These are phyloP conservation scores for Quiscalus mexicanus DNA, from an alignment of 2,113 vertebrate genomes.

Conservation along the genomic window DNA sequence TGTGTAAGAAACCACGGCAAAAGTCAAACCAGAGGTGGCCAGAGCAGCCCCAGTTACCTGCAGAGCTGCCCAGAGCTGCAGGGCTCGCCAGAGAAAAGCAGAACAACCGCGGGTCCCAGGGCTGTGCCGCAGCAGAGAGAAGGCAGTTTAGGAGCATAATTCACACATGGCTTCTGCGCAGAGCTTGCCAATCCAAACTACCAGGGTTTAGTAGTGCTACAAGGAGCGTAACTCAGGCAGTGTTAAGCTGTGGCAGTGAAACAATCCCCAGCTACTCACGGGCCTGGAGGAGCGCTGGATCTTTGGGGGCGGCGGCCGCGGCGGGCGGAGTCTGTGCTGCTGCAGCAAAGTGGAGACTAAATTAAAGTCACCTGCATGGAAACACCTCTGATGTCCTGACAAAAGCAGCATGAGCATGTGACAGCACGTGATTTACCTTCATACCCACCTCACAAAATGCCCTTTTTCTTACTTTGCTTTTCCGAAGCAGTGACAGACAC, in stretches of 20 bases:
- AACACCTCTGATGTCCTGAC: not conserved
- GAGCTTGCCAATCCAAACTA: slow-evolving; percentile 58
- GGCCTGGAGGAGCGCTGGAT: slow-evolving; percentile 80
- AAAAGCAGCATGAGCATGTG: not conserved
- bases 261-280: slow-evolving; percentile 81
- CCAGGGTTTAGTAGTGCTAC: slow-evolving; percentile 73
- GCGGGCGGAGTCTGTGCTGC: slow-evolving; percentile 78
- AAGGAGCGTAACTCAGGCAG: slow-evolving; percentile 63
- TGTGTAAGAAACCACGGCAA: not conserved
- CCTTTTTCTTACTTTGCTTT: not conserved
- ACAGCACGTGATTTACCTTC: not conserved
- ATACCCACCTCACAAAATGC: not conserved
- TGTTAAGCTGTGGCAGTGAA: slow-evolving; percentile 70
- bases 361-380: slow-evolving; percentile 30
- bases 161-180: slow-evolving; percentile 40
- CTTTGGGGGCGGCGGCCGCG: slow-evolving; percentile 82
- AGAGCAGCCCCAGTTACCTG: slow-evolving; percentile 47
- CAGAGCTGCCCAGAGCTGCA: slow-evolving; percentile 15
- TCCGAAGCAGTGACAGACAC: not conserved
- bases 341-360: slow-evolving; percentile 82
- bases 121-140: slow-evolving; percentile 58
- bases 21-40: not conserved
- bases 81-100: slow-evolving; percentile 57
- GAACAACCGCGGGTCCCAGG: slow-evolving; percentile 58
- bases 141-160: slow-evolving; percentile 56